Conservation (phyloP, 2,888 invertebrate species). For the Hirudinaria manillensis region DNA sequence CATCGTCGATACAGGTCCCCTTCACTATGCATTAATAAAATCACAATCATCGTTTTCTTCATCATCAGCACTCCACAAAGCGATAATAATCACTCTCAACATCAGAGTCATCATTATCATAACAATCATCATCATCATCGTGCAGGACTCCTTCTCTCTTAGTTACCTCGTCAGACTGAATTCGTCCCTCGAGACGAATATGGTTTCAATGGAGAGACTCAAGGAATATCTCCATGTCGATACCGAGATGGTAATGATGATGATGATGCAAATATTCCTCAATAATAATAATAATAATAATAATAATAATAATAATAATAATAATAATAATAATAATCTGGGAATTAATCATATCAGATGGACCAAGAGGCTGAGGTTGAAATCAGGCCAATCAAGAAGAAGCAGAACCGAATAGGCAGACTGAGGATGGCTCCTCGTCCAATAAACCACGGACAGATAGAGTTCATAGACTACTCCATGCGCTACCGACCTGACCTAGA, state of each 20-base stretch:
- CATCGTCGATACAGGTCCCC: slow-evolving; percentile 56
- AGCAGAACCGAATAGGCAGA: too few relatives aligned
- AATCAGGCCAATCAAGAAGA: too few relatives aligned
- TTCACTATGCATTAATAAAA: background rate
- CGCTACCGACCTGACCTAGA: slow-evolving; percentile 59
- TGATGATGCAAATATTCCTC: background rate
- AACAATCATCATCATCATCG: background rate
- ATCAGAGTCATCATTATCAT: too few relatives aligned
- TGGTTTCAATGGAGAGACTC: slow-evolving; percentile 91
- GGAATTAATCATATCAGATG: background rate
- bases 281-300: too few relatives aligned
- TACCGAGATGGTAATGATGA: slow-evolving; percentile 50
- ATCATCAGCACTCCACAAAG: background rate
- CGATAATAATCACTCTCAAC: background rate
- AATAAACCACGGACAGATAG: slow-evolving; percentile 43
- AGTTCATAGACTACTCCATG: slow-evolving; percentile 43
- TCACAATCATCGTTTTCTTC: background rate
- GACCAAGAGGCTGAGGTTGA: too few relatives aligned
- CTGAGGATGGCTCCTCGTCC: too few relatives aligned
- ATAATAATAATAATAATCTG: background rate
- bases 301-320: too few relatives aligned
- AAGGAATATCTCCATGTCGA: slow-evolving; percentile 75
- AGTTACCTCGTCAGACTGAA: slow-evolving; percentile 94
- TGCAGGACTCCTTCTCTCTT: slow-evolving; percentile 66
- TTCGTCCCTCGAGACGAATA: slow-evolving; percentile 91